A percentile compares a stretch with the other conserved stretches of the same genome.
These are phyloP conservation scores for Mythimna vitellina DNA, from an alignment of 2,888 invertebrate genomes.

Conservation along the genomic window DNA sequence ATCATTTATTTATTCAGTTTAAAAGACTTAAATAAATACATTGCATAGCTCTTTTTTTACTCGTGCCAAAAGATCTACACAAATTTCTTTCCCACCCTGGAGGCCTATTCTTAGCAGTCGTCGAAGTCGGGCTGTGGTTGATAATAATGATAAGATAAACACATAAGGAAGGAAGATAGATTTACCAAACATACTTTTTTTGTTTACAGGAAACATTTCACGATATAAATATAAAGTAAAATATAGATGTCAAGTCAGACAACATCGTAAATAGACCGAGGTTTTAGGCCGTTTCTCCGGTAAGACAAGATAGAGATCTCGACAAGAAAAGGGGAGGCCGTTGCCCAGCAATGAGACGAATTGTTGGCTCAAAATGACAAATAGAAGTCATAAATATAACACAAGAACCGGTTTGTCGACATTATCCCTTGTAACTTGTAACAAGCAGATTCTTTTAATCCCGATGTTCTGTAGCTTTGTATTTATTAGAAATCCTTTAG, in stretches of 20 bases:
- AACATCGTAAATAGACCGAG: slow-evolving; percentile 46
- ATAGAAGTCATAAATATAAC: slow-evolving; percentile 64
- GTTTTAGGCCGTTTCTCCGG: slow-evolving; percentile 47
- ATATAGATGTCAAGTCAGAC: slow-evolving; percentile 49
- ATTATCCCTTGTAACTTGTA: slow-evolving; percentile 38
- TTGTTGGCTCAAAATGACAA: slow-evolving; percentile 65
- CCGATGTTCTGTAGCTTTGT: background rate
- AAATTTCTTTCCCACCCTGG: too few species aligned
- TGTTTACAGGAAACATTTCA: slow-evolving; percentile 19
- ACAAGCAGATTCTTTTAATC: slow-evolving; percentile 29
- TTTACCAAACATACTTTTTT: background rate
- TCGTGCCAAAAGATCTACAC: too few species aligned
- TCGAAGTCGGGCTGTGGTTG: too few species aligned
- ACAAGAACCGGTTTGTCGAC: slow-evolving; percentile 54
- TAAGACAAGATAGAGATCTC: slow-evolving; percentile 63
- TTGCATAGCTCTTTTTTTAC: too few species aligned
- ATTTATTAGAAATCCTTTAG: background rate
- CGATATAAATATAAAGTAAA: slow-evolving; percentile 48
- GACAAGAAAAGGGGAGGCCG: slow-evolving; percentile 56
- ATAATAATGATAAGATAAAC: too few species aligned
- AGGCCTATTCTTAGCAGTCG: too few species aligned
- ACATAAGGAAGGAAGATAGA: too few species aligned
- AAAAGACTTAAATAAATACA: too few species aligned
- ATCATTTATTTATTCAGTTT: too few species aligned
- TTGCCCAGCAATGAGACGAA: slow-evolving; percentile 59